phyloP scores from a whole-genome alignment of 2,113 vertebrate genomes.

The Cromileptes altivelis region DNA sequence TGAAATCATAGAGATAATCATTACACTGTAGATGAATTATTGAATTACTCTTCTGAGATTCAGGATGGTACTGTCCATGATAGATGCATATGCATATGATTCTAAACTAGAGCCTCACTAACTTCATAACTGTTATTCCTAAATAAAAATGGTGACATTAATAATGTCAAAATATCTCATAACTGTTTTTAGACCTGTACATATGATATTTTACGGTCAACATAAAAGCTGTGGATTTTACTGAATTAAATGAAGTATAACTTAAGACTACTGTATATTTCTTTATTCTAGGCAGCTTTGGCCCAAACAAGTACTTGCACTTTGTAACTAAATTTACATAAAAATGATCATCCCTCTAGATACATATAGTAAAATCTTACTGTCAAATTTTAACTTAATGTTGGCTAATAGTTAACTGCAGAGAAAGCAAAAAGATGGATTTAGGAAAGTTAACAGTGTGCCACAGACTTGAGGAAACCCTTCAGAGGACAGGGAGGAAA shows the following conservation, averaged over 20 bases:
- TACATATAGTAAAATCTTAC: not conserved
- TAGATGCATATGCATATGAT: not conserved
- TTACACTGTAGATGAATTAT: too few species aligned
- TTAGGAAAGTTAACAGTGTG: conserved; percentile 24
- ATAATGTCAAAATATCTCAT: not conserved
- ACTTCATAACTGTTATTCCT: not conserved
- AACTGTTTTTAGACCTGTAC: not conserved
- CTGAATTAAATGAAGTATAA: not conserved
- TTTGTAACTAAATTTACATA: not conserved
- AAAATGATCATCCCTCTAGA: not conserved
- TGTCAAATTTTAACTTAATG: conserved; percentile 1
- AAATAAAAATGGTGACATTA: not conserved
- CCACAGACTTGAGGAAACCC: conserved; percentile 41
- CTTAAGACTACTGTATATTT: not conserved
- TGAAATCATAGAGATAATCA: too few species aligned
- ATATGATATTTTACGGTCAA: not conserved
- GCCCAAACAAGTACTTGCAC: not conserved
- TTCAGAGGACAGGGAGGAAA: conserved; percentile 56
- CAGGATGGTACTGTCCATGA: not conserved
- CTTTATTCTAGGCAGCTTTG: not conserved
- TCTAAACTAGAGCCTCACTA: not conserved
- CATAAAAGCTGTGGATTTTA: not conserved
- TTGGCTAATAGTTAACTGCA: not conserved
- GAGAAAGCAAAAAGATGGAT: conserved; percentile 1
- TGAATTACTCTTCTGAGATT: too few species aligned